These are phyloP conservation scores for Spinus olivaceus DNA, from an alignment of 2,797 vertebrate genomes.

Conservation along the genomic window DNA sequence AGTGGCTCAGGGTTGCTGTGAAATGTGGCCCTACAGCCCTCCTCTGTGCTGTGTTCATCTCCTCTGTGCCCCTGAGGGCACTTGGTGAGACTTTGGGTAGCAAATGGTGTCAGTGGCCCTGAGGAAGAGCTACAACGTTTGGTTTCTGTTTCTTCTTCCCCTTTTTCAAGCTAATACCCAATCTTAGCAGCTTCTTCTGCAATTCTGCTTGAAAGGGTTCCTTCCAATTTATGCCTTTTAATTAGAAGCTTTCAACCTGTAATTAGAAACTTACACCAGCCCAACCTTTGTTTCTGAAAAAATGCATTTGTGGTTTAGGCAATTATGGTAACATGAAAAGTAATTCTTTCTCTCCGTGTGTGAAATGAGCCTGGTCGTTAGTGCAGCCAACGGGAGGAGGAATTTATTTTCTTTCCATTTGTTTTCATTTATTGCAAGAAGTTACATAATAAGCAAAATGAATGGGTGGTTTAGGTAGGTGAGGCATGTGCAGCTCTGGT, in stretches of 20 bases:
- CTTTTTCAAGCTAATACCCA: background rate
- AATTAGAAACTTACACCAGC: slow-evolving; percentile 69
- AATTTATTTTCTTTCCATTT: background rate
- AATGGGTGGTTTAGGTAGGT: background rate
- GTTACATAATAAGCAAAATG: background rate
- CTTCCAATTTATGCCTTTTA: slow-evolving; percentile 63
- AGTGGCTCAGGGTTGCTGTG: background rate
- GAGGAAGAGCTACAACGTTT: rapidly evolving
- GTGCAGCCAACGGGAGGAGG: background rate
- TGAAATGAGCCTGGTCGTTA: slow-evolving; percentile 22
- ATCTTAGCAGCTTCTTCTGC: background rate
- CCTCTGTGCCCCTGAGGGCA: background rate
- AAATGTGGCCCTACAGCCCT: background rate
- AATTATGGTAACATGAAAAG: slow-evolving; percentile 66
- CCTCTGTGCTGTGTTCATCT: background rate
- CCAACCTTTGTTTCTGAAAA: slow-evolving; percentile 66
- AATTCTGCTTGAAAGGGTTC: slow-evolving; percentile 21
- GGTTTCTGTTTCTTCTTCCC: background rate
- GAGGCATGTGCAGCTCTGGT: background rate
- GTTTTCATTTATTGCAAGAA: background rate
- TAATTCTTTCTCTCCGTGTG: slow-evolving; percentile 53
- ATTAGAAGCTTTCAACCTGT: slow-evolving; percentile 68
- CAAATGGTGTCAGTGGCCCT: background rate
- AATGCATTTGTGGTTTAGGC: slow-evolving; percentile 56
- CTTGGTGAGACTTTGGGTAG: background rate